phyloP scores from a whole-genome alignment of 2,888 invertebrate genomes.

The Boloria selene region DNA sequence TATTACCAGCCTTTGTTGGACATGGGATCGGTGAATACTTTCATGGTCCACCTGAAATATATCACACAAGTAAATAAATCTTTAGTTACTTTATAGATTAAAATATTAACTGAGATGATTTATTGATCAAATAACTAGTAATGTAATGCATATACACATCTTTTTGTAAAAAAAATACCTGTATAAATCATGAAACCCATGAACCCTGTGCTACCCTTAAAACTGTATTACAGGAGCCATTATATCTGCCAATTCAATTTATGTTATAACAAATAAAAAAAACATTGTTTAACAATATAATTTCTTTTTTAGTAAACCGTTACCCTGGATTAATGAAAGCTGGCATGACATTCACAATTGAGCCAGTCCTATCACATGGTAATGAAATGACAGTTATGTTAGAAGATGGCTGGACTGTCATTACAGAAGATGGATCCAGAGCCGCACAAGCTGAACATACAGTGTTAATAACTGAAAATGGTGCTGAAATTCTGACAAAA shows the following conservation, averaged over 20 bases:
- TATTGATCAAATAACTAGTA: not conserved
- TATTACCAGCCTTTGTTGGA: constrained; percentile 92
- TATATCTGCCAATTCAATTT: too few relatives aligned
- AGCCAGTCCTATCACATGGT: constrained; percentile 93
- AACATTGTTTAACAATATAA: not conserved
- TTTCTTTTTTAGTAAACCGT: constrained; percentile 80
- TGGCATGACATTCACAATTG: constrained; percentile 98
- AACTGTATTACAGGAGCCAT: too few relatives aligned
- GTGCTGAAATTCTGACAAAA: constrained; percentile 89
- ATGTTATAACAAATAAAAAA: not conserved
- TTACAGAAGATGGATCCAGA: constrained; percentile 90
- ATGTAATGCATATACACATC: not conserved
- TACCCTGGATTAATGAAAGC: constrained; percentile 87
- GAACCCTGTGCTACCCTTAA: too few relatives aligned
- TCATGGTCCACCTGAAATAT: constrained; percentile 95
- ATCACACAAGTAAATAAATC: constrained; percentile 87
- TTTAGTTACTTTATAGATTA: not conserved
- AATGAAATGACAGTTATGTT: constrained; percentile 84
- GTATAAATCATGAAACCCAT: too few relatives aligned
- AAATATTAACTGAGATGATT: not conserved
- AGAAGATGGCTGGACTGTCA: constrained; percentile 96
- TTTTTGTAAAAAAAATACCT: too few relatives aligned
- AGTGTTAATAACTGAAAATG: constrained; percentile 89
- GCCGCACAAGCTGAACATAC: constrained; percentile 97
- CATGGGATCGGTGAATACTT: constrained; percentile 97